Evolutionary conservation across 2,888 invertebrate species (phyloP).

Genomic region (Drosophila diplacantha): DNA sequence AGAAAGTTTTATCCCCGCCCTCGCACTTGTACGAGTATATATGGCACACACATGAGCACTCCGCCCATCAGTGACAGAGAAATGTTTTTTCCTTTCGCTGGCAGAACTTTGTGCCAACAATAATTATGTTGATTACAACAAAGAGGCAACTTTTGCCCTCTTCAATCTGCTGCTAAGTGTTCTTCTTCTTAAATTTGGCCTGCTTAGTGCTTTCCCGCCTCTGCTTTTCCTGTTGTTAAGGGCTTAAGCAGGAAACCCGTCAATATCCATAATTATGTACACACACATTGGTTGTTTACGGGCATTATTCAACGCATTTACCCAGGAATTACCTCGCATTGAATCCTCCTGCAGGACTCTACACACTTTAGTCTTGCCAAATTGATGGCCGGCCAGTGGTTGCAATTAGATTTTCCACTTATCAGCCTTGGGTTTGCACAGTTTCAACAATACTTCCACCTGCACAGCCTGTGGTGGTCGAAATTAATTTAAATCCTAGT

Average conservation of each 20-base stretch:
- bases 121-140: constrained; percentile 50
- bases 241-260: constrained; percentile 25
- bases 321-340: constrained; percentile 8
- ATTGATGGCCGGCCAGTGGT: constrained; percentile 13
- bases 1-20: constrained; percentile 36
- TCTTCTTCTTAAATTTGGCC: constrained; percentile 27
- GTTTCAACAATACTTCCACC: constrained; percentile 1
- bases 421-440: constrained; percentile 4
- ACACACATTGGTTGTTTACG: constrained; percentile 5
- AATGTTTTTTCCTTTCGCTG: constrained; percentile 14
- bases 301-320: constrained; percentile 17
- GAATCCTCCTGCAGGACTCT: background rate
- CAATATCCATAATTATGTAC: constrained; percentile 31
- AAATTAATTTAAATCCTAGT: constrained; percentile 20
- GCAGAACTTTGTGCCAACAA: constrained; percentile 46
- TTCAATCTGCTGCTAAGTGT: constrained; percentile 45
- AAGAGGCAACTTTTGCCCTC: constrained; percentile 37
- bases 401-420: constrained; percentile 25
- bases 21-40: background rate
- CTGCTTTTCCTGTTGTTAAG: constrained; percentile 9
- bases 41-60: constrained; percentile 1
- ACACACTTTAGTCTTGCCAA: constrained; percentile 5
- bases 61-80: constrained; percentile 15
- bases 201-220: background rate
- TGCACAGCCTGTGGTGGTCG: background rate